These are phyloP conservation scores for Micromesistius poutassou DNA, from an alignment of 2,797 vertebrate species.

Conservation along the genomic window DNA sequence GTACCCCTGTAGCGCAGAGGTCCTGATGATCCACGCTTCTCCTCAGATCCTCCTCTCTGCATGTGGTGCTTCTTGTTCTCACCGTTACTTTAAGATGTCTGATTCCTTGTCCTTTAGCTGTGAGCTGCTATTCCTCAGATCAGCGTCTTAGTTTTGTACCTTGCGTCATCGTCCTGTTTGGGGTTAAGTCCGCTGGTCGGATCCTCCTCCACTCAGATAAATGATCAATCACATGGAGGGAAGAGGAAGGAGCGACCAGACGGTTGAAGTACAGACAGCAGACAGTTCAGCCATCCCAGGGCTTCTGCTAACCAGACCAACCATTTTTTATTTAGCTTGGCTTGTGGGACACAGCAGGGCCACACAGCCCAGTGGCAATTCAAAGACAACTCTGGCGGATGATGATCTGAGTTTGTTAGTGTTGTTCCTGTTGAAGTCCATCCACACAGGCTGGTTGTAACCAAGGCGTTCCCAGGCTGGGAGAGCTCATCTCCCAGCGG, in stretches of 20 bases:
- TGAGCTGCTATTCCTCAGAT: neutral
- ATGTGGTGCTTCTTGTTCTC: neutral
- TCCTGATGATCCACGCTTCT: no score
- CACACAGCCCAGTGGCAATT: neutral
- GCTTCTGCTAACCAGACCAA: neutral
- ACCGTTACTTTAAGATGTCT: neutral
- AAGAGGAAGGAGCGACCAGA: neutral
- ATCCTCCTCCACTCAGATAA: neutral
- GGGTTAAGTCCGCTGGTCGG: neutral
- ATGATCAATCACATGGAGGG: neutral
- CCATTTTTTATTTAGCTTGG: no score
- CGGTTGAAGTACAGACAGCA: neutral
- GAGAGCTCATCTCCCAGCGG: neutral
- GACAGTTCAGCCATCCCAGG: neutral
- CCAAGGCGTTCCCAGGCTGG: neutral
- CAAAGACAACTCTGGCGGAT: neutral
- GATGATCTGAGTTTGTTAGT: neutral
- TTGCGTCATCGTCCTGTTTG: neutral
- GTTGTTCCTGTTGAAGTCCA: neutral
- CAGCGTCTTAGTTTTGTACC: slow-evolving; percentile 3
- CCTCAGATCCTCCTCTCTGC: no score
- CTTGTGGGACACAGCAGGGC: neutral
- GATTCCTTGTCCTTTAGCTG: neutral
- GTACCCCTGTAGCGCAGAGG: no score
- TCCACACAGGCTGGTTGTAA: neutral